A percentile compares a stretch with the other conserved stretches of the same genome.
Conservation (phyloP, 30 jellyfish, hydroid and myxozoan genomes). For the Aurelia coerulea region DNA sequence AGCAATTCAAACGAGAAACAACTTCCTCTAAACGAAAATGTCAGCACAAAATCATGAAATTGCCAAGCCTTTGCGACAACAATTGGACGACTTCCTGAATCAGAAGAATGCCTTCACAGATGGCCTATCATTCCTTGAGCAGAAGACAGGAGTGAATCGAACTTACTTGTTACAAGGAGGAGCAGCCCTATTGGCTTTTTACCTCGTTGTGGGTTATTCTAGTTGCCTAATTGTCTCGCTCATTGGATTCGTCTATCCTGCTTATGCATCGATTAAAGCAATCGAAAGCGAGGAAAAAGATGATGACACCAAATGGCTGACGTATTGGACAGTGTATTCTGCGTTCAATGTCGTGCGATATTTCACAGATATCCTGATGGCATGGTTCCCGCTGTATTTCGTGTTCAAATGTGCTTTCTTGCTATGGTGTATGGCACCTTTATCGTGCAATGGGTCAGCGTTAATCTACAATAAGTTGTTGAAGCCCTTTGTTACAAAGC, state of each 20-base stretch:
- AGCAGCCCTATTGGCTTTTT: constrained; percentile 46
- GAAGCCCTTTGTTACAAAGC: constrained; percentile 80
- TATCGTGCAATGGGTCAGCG: constrained; percentile 84
- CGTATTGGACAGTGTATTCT: constrained; percentile 86
- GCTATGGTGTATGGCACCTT: constrained; percentile 95
- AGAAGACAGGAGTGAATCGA: constrained; percentile 74
- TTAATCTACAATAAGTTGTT: constrained; percentile 62
- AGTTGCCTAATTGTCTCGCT: constrained; percentile 74
- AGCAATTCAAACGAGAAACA: no score
- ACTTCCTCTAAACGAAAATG: not conserved
- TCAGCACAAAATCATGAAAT: not conserved
- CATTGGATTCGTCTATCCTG: constrained; percentile 81
- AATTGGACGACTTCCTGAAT: constrained; percentile 43
- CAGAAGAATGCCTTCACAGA: constrained; percentile 63
- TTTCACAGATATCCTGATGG: constrained; percentile 76
- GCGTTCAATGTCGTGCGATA: constrained; percentile 65
- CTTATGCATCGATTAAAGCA: constrained; percentile 89
- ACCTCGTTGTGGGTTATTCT: constrained; percentile 74
- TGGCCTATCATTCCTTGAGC: constrained; percentile 53
- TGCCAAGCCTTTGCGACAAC: constrained; percentile 1
- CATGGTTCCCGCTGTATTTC: constrained; percentile 83
- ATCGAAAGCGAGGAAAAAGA: constrained; percentile 74
- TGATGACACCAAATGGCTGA: constrained; percentile 88
- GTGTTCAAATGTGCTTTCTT: constrained; percentile 72
- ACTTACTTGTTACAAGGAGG: constrained; percentile 49